Evolutionary conservation across 2,888 invertebrate genomes (phyloP).

Genomic region (Mantis religiosa): DNA sequence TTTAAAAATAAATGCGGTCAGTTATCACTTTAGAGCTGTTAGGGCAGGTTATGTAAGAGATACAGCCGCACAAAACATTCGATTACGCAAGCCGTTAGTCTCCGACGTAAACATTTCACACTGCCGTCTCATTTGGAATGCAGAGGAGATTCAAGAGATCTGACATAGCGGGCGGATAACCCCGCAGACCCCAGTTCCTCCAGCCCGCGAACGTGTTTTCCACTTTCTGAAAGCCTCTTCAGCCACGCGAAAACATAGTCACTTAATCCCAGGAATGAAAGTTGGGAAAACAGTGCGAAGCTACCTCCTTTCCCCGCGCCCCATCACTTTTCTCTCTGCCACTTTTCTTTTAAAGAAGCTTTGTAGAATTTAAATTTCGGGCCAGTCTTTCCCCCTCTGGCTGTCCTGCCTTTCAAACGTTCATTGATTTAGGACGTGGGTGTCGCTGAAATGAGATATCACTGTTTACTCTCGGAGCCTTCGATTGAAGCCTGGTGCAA

Average conservation of each 20-base stretch:
- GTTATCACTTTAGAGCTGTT: no score
- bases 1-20: no score
- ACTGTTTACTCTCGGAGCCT: background rate
- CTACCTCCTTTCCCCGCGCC: no score
- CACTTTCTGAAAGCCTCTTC: constrained; percentile 2
- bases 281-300: background rate
- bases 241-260: background rate
- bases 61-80: background rate
- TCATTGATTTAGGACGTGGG: background rate
- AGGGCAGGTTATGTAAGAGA: no score
- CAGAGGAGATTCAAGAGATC: background rate
- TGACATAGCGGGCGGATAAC: background rate
- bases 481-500: background rate
- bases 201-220: background rate
- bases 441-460: background rate
- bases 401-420: background rate
- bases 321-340: background rate
- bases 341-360: background rate
- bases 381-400: background rate
- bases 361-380: background rate
- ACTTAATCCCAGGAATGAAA: constrained; percentile 1
- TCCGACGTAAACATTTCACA: background rate
- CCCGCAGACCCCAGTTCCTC: background rate
- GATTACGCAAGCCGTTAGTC: background rate
- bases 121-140: background rate